Evolutionary conservation across 2,113 vertebrate genomes (phyloP).

Genomic region (Brienomyrus longianalis): DNA sequence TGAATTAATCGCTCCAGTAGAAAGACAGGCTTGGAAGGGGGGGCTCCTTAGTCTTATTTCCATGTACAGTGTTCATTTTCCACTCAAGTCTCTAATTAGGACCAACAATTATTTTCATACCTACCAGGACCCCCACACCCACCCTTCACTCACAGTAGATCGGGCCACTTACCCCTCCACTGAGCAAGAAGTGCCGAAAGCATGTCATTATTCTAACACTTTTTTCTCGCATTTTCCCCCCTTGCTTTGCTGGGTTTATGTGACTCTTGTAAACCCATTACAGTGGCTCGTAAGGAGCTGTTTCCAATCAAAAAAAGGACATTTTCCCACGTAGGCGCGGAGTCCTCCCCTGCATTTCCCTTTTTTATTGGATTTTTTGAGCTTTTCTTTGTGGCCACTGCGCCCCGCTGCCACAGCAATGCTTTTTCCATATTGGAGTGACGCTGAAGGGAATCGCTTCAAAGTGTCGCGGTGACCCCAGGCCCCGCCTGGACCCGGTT

Average conservation of each 20-base stretch:
- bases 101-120: slow-evolving; percentile 11
- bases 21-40: not conserved
- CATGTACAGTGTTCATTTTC: slow-evolving; percentile 19
- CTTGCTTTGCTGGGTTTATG: slow-evolving; percentile 21
- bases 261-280: slow-evolving; percentile 33
- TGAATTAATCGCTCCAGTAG: not conserved
- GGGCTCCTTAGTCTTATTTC: not conserved
- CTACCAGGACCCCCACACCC: not conserved
- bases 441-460: not conserved
- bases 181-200: slow-evolving; percentile 19
- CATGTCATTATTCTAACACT: slow-evolving; percentile 27
- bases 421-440: slow-evolving; percentile 24
- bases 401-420: slow-evolving; percentile 18
- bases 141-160: not conserved
- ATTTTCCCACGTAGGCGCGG: slow-evolving; percentile 28
- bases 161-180: slow-evolving; percentile 6
- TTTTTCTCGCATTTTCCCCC: not conserved
- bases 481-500: not conserved
- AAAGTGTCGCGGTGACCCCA: slow-evolving; percentile 2
- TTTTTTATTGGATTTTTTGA: slow-evolving; percentile 26
- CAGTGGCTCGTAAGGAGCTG: slow-evolving; percentile 28
- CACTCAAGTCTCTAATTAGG: slow-evolving; percentile 17
- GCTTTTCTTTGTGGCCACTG: slow-evolving; percentile 21
- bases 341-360: slow-evolving; percentile 15
- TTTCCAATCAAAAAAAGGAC: slow-evolving; percentile 36